These are phyloP conservation scores for Mantis religiosa DNA, from an alignment of 2,888 invertebrate genomes.

Conservation along the genomic window DNA sequence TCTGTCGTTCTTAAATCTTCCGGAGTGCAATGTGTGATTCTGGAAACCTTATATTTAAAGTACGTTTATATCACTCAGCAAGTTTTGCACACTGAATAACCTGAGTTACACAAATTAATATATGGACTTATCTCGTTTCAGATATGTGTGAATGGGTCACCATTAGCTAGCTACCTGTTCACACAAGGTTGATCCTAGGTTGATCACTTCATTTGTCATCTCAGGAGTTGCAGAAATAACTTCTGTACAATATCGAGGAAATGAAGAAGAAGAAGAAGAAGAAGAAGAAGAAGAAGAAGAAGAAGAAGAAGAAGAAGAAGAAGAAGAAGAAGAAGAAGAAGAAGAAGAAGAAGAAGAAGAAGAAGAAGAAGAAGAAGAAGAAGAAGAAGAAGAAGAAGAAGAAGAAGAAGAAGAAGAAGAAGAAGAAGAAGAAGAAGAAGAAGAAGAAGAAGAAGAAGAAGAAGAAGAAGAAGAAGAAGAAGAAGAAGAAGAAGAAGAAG, in stretches of 20 bases:
- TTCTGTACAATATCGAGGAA: too few species aligned
- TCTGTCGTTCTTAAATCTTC: too few species aligned
- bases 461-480: background rate
- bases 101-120: background rate
- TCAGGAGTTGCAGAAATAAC: too few species aligned
- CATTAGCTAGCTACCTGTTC: too few species aligned
- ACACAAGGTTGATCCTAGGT: too few species aligned
- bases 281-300: background rate
- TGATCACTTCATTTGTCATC: too few species aligned
- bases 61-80: too few species aligned
- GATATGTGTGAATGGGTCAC: too few species aligned
- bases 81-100: background rate
- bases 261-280: background rate
- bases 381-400: slow-evolving; percentile 4
- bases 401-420: background rate
- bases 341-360: slow-evolving; percentile 23
- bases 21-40: too few species aligned
- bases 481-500: slow-evolving; percentile 21
- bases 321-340: background rate
- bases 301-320: background rate
- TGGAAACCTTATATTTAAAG: too few species aligned
- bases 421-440: background rate
- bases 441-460: background rate
- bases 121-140: too few species aligned
- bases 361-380: slow-evolving; percentile 14